phyloP scores from a whole-genome alignment of 2,888 invertebrate genomes.

The Rhamnusium bicolor region DNA sequence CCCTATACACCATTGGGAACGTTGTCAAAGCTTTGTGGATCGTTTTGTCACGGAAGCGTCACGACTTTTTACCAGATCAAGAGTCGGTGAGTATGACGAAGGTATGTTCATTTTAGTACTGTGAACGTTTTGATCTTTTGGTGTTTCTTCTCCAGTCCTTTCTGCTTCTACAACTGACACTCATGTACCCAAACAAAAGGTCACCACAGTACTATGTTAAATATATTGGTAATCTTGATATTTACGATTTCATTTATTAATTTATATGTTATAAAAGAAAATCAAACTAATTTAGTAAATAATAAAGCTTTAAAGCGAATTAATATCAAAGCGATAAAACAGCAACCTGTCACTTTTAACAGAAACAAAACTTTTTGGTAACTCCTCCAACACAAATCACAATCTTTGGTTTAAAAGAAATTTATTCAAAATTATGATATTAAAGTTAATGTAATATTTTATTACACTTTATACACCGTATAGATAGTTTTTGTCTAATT shows the following conservation, averaged over 20 bases:
- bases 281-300: no score
- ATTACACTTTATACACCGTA: no score
- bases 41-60: constrained; percentile 92
- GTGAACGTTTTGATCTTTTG: constrained; percentile 29
- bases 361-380: no score
- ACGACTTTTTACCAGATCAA: constrained; percentile 84
- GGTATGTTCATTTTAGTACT: constrained; percentile 60
- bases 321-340: no score
- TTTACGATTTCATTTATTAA: neutral
- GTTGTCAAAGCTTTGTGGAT: constrained; percentile 90
- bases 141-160: neutral
- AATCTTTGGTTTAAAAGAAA: no score
- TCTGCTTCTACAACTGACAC: neutral
- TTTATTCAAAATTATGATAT: no score
- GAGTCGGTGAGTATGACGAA: constrained; percentile 79
- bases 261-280: no score
- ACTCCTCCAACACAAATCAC: no score
- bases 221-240: neutral
- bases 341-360: no score
- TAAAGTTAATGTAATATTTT: no score
- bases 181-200: neutral
- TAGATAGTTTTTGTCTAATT: no score
- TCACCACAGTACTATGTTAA: neutral
- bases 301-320: no score
- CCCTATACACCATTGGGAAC: constrained; percentile 91